phyloP scores from a whole-genome alignment of 2,797 vertebrate genomes.

The Macrochelys suwanniensis region DNA sequence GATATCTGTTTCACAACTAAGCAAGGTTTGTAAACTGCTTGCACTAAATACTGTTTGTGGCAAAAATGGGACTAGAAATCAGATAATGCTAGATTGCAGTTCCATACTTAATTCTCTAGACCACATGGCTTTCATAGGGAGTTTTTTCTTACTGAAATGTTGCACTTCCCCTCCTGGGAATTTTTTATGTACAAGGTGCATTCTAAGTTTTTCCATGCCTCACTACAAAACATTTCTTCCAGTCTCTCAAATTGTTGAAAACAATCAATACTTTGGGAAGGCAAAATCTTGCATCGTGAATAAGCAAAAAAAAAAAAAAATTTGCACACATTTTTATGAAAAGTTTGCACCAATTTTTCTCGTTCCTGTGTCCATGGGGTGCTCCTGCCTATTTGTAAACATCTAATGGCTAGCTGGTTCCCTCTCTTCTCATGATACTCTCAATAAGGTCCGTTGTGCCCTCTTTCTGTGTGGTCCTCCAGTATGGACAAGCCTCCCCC shows the following conservation, averaged over 20 bases:
- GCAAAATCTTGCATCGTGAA: background rate
- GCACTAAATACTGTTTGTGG: background rate
- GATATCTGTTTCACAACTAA: background rate
- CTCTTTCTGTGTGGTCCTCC: background rate
- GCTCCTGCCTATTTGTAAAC: background rate
- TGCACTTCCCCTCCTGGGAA: background rate
- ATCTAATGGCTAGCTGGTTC: background rate
- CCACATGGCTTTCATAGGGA: background rate
- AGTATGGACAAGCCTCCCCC: background rate
- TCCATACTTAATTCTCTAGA: conserved; percentile 4
- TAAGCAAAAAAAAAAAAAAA: background rate
- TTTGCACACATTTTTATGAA: background rate
- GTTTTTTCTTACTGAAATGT: background rate
- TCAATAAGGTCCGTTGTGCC: background rate
- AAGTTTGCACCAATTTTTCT: background rate
- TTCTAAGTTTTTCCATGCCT: background rate
- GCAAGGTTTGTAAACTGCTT: background rate
- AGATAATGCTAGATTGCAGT: background rate
- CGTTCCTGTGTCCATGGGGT: background rate
- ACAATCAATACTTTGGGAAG: too few species aligned
- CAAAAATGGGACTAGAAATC: background rate
- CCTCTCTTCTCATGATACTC: background rate
- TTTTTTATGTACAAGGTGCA: background rate
- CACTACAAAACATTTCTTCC: too few species aligned
- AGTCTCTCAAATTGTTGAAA: too few species aligned